Conservation (phyloP, 2,797 vertebrate species). For the Pangasius djambal region DNA sequence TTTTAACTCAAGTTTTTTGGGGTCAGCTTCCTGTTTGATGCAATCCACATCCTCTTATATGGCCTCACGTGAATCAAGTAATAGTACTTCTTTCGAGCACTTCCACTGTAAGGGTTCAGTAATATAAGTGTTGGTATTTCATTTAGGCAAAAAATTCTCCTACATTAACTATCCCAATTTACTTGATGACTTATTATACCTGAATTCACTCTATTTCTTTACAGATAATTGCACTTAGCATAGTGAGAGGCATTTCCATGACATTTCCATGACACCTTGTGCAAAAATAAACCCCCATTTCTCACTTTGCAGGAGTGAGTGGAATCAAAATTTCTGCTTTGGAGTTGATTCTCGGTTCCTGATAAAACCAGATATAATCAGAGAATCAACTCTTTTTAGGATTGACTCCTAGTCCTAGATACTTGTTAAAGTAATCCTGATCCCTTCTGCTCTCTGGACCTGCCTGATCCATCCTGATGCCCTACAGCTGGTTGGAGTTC, state of each 20-base stretch:
- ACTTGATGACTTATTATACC: neutral
- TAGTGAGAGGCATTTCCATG: neutral
- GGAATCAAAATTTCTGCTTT: neutral
- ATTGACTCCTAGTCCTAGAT: neutral
- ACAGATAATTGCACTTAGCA: neutral
- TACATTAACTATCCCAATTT: neutral
- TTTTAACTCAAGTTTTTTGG: neutral
- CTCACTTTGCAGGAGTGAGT: neutral
- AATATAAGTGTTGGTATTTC: neutral
- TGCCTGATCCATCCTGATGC: too few species aligned
- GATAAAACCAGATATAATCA: neutral
- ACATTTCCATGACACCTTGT: neutral
- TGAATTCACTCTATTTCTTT: neutral
- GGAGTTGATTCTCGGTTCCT: neutral
- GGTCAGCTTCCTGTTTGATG: neutral
- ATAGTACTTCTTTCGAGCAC: neutral
- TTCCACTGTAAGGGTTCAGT: neutral
- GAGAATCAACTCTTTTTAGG: neutral
- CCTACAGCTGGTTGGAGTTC: too few species aligned
- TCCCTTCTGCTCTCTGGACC: too few species aligned
- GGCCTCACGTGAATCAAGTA: neutral
- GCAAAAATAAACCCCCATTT: neutral
- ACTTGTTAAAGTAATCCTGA: too few species aligned
- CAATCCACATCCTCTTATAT: neutral
- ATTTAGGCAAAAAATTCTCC: neutral